Base-by-base conservation (phyloP, 2,888 invertebrate genomes). In the Matsumyia berberina region DNA sequence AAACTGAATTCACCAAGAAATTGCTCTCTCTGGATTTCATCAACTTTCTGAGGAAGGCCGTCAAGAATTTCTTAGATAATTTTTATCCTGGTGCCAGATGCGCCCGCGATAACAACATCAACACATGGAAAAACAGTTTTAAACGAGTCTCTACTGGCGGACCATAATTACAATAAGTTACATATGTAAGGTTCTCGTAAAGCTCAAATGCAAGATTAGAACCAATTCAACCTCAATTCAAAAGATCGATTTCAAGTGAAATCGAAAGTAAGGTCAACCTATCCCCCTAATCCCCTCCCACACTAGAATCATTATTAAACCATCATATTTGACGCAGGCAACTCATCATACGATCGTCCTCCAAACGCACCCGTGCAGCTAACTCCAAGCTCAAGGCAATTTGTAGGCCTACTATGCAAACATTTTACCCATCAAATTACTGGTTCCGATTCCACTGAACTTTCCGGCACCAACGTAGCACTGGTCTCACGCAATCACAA, bases 101-200 rank as follows among this genome's bases (percentile, higher is more conserved):
- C 83, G 93, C 93, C 17, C 88, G 89, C 39, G 89, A 91, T 57
- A 92, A 91, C 83, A 89, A 92, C 46, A 91, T 93, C 53, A 90
- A 89, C 78, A 91, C 91, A 80, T 91, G 92, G 89, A 90, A 90
- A 57, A 89, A 90, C 24, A 93, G n/a, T n/a, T n/a, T n/a, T n/a
- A n/a, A n/a, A n/a, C n/a, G n/a, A n/a, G n/a, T n/a, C n/a, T n/a
- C n/a, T n/a, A n/a, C n/a, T n/a, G n/a, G n/a, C n/a, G n/a, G n/a
- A n/a, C n/a, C n/a, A n/a, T n/a, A n/a, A n/a, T n/a, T n/a, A n/a
- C n/a, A n/a, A n/a, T n/a, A n/a, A n/a, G n/a, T n/a, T n/a, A n/a
- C n/a, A n/a, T n/a, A n/a, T n/a, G n/a, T n/a, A n/a, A n/a, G n/a
- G n/a, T n/a, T n/a, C n/a, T n/a, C n/a, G n/a, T n/a, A n/a, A n/a